Percentiles rank a stretch among this genome's conserved stretches.
These are phyloP conservation scores for Prostheceraeus crozeri DNA, from an alignment of 2,888 invertebrate species.

Conservation along the genomic window DNA sequence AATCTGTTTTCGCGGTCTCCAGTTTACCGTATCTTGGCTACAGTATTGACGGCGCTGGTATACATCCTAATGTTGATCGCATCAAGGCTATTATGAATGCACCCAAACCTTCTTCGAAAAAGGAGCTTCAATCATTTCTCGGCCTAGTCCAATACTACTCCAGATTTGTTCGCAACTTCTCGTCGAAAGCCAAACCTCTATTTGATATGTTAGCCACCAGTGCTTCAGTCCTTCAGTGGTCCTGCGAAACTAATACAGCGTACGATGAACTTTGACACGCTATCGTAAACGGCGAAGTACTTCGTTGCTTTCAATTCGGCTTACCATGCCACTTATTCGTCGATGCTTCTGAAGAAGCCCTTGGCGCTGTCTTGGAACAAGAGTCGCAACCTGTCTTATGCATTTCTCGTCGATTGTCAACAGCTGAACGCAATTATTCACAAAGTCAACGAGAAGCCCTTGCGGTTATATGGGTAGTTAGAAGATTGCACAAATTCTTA, in stretches of 20 bases:
- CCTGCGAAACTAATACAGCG: conserved; percentile 9
- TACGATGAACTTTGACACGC: conserved; percentile 12
- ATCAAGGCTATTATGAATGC: conserved; percentile 16
- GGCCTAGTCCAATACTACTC: conserved; percentile 8
- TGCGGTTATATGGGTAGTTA: conserved; percentile 17
- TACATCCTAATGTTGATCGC: neutral
- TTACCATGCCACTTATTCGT: neutral
- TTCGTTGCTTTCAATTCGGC: conserved; percentile 10
- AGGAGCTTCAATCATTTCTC: neutral
- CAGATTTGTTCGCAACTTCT: conserved; percentile 23
- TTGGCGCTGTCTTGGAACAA: conserved; percentile 25
- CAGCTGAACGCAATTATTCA: neutral
- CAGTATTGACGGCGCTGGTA: neutral
- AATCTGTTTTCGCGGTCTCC: neutral
- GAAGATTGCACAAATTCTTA: conserved; percentile 17
- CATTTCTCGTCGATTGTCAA: neutral
- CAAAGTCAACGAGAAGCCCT: conserved; percentile 15
- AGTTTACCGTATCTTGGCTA: neutral
- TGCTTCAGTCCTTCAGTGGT: no score
- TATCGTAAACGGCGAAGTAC: conserved; percentile 10
- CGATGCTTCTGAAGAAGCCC: conserved; percentile 12
- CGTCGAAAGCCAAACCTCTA: conserved; percentile 5
- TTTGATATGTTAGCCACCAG: no score
- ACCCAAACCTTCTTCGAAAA: neutral
- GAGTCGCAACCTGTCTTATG: conserved; percentile 13